phyloP scores from a whole-genome alignment of 2,888 invertebrate species.

The Eupithecia insigniata region DNA sequence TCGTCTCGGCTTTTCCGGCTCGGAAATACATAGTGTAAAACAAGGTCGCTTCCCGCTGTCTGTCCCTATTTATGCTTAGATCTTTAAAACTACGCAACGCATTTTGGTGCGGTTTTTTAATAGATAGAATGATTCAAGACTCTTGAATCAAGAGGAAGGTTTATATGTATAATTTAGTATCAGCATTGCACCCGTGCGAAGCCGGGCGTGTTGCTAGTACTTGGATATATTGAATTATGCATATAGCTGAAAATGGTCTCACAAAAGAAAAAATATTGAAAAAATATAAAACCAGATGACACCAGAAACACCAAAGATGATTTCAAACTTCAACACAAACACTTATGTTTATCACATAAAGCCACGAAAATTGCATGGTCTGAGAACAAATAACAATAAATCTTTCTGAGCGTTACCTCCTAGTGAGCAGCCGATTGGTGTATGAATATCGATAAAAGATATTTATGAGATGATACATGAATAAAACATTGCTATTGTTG shows the following conservation, averaged over 20 bases:
- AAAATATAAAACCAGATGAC: slow-evolving; percentile 7
- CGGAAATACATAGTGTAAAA: not conserved
- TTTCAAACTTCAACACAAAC: not conserved
- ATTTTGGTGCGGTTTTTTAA: too few relatives aligned
- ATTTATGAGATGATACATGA: slow-evolving; percentile 46
- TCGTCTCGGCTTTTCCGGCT: not conserved
- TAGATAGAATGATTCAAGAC: too few relatives aligned
- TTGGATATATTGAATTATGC: not conserved
- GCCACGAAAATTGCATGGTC: slow-evolving; percentile 16
- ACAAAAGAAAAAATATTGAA: not conserved
- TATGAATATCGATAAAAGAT: slow-evolving; percentile 48
- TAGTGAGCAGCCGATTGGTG: slow-evolving; percentile 44
- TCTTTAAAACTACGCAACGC: too few relatives aligned
- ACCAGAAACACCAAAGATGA: slow-evolving; percentile 9
- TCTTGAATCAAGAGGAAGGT: too few relatives aligned
- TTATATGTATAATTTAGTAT: too few relatives aligned
- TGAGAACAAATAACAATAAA: slow-evolving; percentile 27
- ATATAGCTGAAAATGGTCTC: not conserved
- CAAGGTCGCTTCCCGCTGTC: too few relatives aligned
- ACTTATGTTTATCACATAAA: slow-evolving; percentile 14
- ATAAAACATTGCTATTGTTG: slow-evolving; percentile 53
- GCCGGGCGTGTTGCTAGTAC: too few relatives aligned
- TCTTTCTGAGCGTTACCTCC: slow-evolving; percentile 31
- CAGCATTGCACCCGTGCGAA: too few relatives aligned
- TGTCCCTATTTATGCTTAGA: too few relatives aligned